A percentile compares a stretch with the other conserved stretches of the same genome.
Conservation (phyloP, 2,888 invertebrate species). For the Metallyticus violacea region DNA sequence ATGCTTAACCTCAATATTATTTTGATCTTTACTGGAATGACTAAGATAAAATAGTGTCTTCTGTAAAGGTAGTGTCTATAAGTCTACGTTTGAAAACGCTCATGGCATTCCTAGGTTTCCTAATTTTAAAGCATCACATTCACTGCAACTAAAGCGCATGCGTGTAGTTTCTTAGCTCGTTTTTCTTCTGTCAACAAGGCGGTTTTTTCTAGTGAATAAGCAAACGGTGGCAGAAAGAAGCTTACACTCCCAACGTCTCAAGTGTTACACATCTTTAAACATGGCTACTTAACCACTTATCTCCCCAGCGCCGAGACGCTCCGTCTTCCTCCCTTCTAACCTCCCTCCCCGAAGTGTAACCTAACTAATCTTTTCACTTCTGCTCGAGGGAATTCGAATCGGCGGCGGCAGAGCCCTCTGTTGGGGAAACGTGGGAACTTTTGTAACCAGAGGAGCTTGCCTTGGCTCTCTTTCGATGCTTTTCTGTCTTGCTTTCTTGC, state of each 20-base stretch:
- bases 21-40: no score
- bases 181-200: background rate
- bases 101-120: no score
- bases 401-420: slow-evolving; percentile 19
- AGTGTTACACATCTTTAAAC: slow-evolving; percentile 10
- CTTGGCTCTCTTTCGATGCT: no score
- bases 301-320: background rate
- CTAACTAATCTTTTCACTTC: slow-evolving; percentile 26
- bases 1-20: no score
- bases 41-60: no score
- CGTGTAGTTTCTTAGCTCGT: background rate
- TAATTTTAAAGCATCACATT: no score
- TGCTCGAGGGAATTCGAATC: slow-evolving; percentile 11
- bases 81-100: no score
- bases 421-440: slow-evolving; percentile 10
- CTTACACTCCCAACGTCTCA: background rate
- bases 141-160: no score
- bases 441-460: background rate
- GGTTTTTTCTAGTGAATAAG: background rate
- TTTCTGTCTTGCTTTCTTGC: no score
- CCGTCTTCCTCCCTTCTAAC: background rate
- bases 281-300: slow-evolving; percentile 23
- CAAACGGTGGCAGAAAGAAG: background rate
- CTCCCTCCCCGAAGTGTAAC: background rate
- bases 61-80: no score